Evolutionary conservation across 2,113 vertebrate genomes (phyloP).

Genomic region (Noturus placidus): DNA sequence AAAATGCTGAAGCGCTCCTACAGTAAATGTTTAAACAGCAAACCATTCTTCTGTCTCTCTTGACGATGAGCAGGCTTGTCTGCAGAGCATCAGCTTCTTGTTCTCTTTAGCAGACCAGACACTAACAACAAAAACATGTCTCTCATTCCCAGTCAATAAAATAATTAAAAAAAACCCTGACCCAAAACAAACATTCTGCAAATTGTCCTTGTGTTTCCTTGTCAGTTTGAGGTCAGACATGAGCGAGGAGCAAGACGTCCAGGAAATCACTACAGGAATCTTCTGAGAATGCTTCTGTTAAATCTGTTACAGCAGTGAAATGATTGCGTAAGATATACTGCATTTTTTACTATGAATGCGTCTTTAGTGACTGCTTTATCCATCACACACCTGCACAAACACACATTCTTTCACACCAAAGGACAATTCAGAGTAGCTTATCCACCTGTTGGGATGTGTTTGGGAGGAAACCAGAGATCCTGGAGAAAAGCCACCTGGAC

Average conservation of each 20-base stretch:
- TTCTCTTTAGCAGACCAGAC: conserved; percentile 27
- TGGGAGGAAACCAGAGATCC: background rate
- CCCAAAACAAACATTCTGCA: conserved; percentile 41
- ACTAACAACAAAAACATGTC: conserved; percentile 36
- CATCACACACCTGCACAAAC: background rate
- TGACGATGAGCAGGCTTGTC: conserved; percentile 14
- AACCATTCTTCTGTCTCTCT: conserved; percentile 1
- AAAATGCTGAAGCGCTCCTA: background rate
- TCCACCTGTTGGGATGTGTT: background rate
- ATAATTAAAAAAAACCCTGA: conserved; percentile 33
- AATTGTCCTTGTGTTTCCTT: conserved; percentile 41
- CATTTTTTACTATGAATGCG: background rate
- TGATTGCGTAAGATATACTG: background rate
- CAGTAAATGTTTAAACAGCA: conserved; percentile 3
- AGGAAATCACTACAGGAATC: background rate
- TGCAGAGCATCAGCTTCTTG: conserved; percentile 16
- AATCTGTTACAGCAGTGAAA: conserved; percentile 5
- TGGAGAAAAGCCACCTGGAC: background rate
- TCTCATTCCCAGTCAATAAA: conserved; percentile 39
- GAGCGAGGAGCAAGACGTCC: conserved; percentile 2
- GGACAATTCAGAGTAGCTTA: background rate
- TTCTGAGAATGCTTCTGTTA: background rate
- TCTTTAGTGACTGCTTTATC: conserved; percentile 2
- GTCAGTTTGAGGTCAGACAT: conserved; percentile 26
- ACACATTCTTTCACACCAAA: background rate